Base-by-base conservation (phyloP, 2,888 invertebrate genomes). In the Athripsodes cinereus region DNA sequence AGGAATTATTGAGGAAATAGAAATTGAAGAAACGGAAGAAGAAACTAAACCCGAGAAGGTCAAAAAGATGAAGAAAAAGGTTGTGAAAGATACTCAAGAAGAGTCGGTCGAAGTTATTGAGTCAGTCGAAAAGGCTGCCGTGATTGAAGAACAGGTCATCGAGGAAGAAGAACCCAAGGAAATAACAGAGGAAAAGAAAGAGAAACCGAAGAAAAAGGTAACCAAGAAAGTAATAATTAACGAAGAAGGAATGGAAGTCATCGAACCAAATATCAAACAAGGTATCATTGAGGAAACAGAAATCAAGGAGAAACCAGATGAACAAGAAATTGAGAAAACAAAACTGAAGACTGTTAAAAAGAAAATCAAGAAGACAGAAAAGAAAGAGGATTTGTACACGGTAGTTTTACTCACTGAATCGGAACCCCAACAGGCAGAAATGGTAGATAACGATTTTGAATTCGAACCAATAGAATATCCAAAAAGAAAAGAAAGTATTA, bases 381-480 rank as follows among this genome's bases (percentile, higher is more conserved):
- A 55, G 40, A 49, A 22, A 52, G 44, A 3, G 3, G 44, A 44
- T 5, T 2, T 8, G 44, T 5, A 16, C 6, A 44, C 26, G 26
- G 74, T 6, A 2, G 19, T 2, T 18, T 6, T 18, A 48, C 2
- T 48, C 11, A 19, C 19, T 11, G 48, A 48, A 48, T 19, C 48
- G 6, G 3, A 18, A 18, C 5, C 19, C 20, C 18, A 48, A 13
- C 26, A 22, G 31, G 26, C 5, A 3, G 34, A 47, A 16, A 19
- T 35, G 18, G 52, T 52, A 52, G 52, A 57, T 47, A 19, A 70
- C 26, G 26, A 53, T 51, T n/a, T n/a, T n/a, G n/a, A n/a, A 55
- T 60, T 48, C 68, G 69, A 69, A 65, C 69, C 68, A 67, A 78
- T 79, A 68, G 77, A 75, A 69, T 62, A 69, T 46, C 40, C 13